A percentile compares a stretch with the other conserved stretches of the same genome.
Conservation (phyloP, 1,140 invertebrate species). For the Antheraea mylitta region DNA sequence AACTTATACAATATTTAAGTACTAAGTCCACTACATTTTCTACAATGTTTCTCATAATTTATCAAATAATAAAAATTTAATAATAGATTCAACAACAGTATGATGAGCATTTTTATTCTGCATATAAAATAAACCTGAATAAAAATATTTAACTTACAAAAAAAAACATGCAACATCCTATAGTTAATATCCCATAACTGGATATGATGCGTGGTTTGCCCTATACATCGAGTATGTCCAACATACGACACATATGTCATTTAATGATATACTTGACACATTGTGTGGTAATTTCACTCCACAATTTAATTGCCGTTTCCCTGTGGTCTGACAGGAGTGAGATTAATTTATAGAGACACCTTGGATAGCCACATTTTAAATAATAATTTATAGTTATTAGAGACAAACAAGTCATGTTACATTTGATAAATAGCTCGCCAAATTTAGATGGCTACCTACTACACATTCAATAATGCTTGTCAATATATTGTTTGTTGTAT, state of each 20-base stretch:
- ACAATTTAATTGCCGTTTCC: constrained; percentile 71
- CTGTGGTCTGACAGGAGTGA: constrained; percentile 57
- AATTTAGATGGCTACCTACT: neutral
- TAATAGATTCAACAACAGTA: no score
- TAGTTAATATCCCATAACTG: constrained; percentile 21
- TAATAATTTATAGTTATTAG: constrained; percentile 68
- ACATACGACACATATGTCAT: constrained; percentile 55
- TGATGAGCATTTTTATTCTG: no score
- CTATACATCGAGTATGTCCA: constrained; percentile 40
- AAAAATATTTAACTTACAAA: neutral
- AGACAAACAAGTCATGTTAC: constrained; percentile 27
- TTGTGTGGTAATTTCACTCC: constrained; percentile 73
- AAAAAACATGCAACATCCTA: constrained; percentile 20
- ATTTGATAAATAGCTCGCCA: neutral
- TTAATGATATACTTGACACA: constrained; percentile 69
- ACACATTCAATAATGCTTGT: neutral
- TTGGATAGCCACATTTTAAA: constrained; percentile 59
- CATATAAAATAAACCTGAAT: neutral
- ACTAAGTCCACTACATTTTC: no score
- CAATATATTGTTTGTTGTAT: no score
- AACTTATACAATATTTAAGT: no score
- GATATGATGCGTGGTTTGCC: constrained; percentile 53
- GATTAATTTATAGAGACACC: constrained; percentile 74
- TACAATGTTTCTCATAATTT: neutral
- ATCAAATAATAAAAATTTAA: no score